phyloP scores from a whole-genome alignment of 2,113 vertebrate genomes.

The Chlamydotis undulata region DNA sequence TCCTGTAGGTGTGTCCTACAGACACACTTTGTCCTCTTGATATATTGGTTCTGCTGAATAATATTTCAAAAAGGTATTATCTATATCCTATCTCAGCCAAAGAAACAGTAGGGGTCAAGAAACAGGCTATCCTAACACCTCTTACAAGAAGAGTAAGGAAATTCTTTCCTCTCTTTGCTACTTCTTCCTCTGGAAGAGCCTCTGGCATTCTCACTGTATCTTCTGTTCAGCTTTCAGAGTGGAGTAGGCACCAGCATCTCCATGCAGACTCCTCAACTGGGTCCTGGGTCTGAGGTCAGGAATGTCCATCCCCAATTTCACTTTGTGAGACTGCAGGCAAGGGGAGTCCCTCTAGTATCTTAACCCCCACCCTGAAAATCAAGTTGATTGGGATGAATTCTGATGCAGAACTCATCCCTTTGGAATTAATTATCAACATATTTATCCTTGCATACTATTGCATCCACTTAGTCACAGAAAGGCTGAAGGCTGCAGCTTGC shows the following conservation, averaged over 20 bases:
- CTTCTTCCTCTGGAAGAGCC: neutral
- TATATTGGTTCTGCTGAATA: neutral
- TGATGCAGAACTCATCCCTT: neutral
- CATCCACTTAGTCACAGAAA: neutral
- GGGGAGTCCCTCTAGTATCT: neutral
- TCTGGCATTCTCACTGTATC: neutral
- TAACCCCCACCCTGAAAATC: neutral
- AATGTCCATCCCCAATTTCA: neutral
- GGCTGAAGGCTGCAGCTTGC: conserved; percentile 38
- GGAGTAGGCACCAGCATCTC: neutral
- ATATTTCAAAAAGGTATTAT: neutral
- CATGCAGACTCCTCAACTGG: neutral
- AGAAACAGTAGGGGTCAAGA: neutral
- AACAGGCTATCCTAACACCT: neutral
- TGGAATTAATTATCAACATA: neutral
- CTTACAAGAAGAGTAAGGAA: neutral
- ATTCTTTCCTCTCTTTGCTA: neutral
- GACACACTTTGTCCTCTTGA: neutral
- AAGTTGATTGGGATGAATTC: neutral
- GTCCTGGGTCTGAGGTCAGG: neutral
- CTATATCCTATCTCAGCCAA: neutral
- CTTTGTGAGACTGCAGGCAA: neutral
- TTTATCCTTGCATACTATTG: neutral
- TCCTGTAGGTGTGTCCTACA: neutral
- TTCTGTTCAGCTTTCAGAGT: neutral